Percentiles rank a stretch among this genome's conserved stretches.
phyloP scores from a whole-genome alignment of 2,113 vertebrate species.

The Pandion haliaetus region DNA sequence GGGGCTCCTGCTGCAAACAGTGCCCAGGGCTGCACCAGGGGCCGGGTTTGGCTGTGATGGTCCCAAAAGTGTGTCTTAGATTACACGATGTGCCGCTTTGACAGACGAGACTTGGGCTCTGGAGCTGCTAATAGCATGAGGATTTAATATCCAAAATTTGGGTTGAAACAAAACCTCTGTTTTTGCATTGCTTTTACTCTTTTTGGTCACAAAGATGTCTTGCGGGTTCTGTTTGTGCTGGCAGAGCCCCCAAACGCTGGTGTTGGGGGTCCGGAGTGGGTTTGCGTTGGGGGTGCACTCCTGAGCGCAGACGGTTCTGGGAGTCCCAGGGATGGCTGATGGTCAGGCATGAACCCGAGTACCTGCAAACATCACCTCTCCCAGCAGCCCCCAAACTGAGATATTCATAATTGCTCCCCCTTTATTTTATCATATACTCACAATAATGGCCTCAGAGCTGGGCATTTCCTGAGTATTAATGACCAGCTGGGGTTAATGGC shows the following conservation, averaged over 20 bases:
- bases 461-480: constrained; percentile 73
- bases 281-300: neutral
- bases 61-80: neutral
- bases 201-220: neutral
- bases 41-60: neutral
- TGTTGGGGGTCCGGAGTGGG: neutral
- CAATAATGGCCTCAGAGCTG: constrained; percentile 46
- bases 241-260: neutral
- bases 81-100: neutral
- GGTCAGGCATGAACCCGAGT: neutral
- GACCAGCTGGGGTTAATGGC: constrained; percentile 77
- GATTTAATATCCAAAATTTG: neutral
- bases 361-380: constrained; percentile 18
- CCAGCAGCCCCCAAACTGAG: constrained; percentile 21
- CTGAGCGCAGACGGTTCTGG: neutral
- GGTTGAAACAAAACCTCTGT: neutral
- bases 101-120: neutral
- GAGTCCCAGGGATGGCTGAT: neutral
- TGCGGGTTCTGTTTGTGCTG: neutral
- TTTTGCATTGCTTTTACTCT: neutral
- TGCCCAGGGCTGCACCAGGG: neutral
- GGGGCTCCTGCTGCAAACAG: neutral
- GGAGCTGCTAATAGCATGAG: neutral
- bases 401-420: neutral
- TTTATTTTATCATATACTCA: constrained; percentile 66